Conservation (phyloP, 1,140 invertebrate species). For the Monomorium pharaonis region DNA sequence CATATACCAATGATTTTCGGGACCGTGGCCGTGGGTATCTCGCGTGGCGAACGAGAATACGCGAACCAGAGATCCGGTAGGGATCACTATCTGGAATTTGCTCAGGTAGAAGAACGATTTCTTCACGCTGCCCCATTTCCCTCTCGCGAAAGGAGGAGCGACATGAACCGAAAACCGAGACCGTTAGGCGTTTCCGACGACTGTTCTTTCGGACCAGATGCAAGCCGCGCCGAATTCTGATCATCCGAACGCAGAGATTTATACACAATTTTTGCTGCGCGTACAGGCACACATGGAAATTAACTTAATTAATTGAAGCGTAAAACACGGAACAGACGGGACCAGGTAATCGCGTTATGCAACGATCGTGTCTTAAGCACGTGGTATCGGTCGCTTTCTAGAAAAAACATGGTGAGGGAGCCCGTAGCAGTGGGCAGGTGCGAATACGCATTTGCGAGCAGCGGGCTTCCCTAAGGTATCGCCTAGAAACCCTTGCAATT, state of each 20-base stretch:
- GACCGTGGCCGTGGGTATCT: neutral
- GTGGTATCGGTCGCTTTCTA: slow-evolving; percentile 41
- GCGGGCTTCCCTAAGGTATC: neutral
- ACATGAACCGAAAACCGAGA: neutral
- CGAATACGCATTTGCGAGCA: neutral
- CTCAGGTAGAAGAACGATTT: slow-evolving; percentile 45
- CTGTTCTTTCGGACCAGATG: neutral
- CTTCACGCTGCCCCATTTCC: slow-evolving; percentile 21
- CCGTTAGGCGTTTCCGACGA: slow-evolving; percentile 16
- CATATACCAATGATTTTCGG: neutral
- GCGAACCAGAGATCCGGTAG: slow-evolving; percentile 58
- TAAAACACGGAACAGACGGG: neutral
- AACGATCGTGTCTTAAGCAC: slow-evolving; percentile 52
- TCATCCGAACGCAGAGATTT: neutral
- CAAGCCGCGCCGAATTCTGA: neutral
- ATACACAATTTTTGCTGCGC: neutral
- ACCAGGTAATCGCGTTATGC: slow-evolving; percentile 21
- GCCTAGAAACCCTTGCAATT: slow-evolving; percentile 13
- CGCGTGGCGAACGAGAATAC: neutral
- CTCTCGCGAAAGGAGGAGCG: neutral
- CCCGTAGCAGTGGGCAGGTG: neutral
- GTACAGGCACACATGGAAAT: neutral
- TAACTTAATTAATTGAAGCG: neutral
- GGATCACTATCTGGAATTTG: slow-evolving; percentile 65
- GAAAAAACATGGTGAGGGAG: slow-evolving; percentile 8